These are phyloP conservation scores for Shargacucullia verbasci DNA, from an alignment of 2,888 invertebrate species.

Conservation along the genomic window DNA sequence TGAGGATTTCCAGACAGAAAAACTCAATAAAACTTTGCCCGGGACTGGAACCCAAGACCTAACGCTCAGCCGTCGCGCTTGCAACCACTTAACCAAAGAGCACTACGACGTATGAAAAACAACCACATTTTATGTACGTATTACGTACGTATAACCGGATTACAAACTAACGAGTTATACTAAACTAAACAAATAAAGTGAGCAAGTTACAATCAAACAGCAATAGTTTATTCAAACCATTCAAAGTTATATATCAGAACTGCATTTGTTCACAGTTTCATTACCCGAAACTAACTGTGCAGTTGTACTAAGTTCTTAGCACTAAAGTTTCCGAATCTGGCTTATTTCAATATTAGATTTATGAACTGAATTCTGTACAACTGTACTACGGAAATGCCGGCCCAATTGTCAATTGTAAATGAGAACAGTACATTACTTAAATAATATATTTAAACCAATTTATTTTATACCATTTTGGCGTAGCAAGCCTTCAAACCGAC, in stretches of 20 bases:
- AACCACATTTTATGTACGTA: too few relatives aligned
- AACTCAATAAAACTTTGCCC: too few relatives aligned
- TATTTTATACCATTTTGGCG: slow-evolving; percentile 18
- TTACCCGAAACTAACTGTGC: slow-evolving; percentile 12
- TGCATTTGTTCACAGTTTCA: slow-evolving; percentile 25
- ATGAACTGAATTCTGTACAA: slow-evolving; percentile 25
- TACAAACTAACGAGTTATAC: background rate
- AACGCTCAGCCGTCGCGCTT: too few relatives aligned
- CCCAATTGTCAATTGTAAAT: slow-evolving; percentile 28
- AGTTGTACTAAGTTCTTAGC: slow-evolving; percentile 19
- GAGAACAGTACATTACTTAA: slow-evolving; percentile 24
- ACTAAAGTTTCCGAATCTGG: slow-evolving; percentile 41
- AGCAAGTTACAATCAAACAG: slow-evolving; percentile 15
- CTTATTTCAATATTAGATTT: slow-evolving; percentile 46
- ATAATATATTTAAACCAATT: slow-evolving; percentile 35
- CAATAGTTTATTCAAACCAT: slow-evolving; percentile 15
- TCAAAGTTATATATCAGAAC: slow-evolving; percentile 12
- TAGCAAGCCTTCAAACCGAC: background rate
- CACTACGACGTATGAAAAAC: background rate
- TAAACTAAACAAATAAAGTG: slow-evolving; percentile 1
- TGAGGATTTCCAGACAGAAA: too few relatives aligned
- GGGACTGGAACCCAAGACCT: too few relatives aligned
- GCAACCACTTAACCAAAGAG: too few relatives aligned
- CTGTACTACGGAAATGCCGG: slow-evolving; percentile 15
- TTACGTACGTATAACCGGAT: too few relatives aligned